Conservation (phyloP, 1,140 invertebrate genomes). For the Brachionus paranguensis region DNA sequence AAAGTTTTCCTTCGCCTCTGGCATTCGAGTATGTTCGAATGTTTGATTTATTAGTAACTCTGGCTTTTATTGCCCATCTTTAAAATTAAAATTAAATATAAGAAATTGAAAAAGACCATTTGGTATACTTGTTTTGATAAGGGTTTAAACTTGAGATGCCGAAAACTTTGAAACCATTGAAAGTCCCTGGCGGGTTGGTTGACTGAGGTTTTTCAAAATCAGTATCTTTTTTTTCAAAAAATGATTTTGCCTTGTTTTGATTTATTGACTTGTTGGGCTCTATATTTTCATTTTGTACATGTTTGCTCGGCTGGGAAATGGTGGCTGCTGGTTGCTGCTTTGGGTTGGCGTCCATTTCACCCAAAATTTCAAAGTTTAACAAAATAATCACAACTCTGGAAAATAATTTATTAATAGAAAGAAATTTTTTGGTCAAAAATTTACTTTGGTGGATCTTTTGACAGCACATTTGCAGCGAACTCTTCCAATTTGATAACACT, state of each 20-base stretch:
- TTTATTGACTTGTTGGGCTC: constrained; percentile 14
- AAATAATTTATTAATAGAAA: not conserved
- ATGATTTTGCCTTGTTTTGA: not conserved
- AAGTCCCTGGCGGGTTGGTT: not conserved
- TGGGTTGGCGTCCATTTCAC: not conserved
- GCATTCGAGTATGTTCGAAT: constrained; percentile 85
- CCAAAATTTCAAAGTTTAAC: constrained; percentile 35
- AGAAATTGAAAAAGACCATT: not conserved
- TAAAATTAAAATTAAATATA: not conserved
- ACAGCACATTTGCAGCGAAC: constrained; percentile 29
- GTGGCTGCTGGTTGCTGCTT: not conserved
- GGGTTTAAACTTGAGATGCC: constrained; percentile 34
- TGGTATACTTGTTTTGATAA: constrained; percentile 37
- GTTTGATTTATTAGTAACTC: constrained; percentile 74
- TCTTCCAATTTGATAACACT: constrained; percentile 37
- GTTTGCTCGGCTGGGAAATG: not conserved
- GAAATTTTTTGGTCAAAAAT: not conserved
- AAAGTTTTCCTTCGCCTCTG: constrained; percentile 83
- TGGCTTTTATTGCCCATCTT: constrained; percentile 84
- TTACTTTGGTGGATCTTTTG: constrained; percentile 40
- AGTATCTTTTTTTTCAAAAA: constrained; percentile 21
- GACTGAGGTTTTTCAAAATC: not conserved
- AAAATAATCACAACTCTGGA: constrained; percentile 33
- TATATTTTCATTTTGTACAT: constrained; percentile 36
- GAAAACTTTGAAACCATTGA: constrained; percentile 36